A percentile compares a stretch with the other conserved stretches of the same genome.
Conservation (phyloP, 1,140 invertebrate genomes). For the Whitmania pigra region DNA sequence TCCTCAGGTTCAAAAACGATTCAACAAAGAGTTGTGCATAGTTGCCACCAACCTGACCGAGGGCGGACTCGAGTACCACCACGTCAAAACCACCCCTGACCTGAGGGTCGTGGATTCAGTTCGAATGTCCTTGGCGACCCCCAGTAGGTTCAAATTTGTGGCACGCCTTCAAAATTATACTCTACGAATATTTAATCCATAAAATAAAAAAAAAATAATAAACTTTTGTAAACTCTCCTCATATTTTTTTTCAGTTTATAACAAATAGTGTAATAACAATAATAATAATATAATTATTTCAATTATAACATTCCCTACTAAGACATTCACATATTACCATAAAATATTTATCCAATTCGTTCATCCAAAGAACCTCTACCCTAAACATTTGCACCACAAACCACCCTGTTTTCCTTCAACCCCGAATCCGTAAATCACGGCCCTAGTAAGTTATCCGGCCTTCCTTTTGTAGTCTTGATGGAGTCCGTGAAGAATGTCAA, state of each 20-base stretch:
- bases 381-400: no score
- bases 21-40: slow-evolving; percentile 35
- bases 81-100: slow-evolving; percentile 38
- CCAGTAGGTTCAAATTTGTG: slow-evolving; percentile 28
- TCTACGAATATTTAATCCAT: no score
- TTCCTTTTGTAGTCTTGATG: neutral
- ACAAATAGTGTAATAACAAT: no score
- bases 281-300: no score
- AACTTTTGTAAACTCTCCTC: no score
- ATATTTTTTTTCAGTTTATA: no score
- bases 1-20: slow-evolving; percentile 30
- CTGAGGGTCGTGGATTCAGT: slow-evolving; percentile 33
- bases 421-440: neutral
- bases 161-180: no score
- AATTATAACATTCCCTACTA: no score
- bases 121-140: slow-evolving; percentile 37
- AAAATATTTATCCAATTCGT: no score
- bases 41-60: slow-evolving; percentile 37
- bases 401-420: neutral
- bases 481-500: neutral
- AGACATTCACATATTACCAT: no score
- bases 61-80: slow-evolving; percentile 33
- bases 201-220: no score
- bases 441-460: neutral
- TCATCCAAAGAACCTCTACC: no score